Conservation (phyloP, 1,140 invertebrate species). For the Aphaenogaster floridana region DNA sequence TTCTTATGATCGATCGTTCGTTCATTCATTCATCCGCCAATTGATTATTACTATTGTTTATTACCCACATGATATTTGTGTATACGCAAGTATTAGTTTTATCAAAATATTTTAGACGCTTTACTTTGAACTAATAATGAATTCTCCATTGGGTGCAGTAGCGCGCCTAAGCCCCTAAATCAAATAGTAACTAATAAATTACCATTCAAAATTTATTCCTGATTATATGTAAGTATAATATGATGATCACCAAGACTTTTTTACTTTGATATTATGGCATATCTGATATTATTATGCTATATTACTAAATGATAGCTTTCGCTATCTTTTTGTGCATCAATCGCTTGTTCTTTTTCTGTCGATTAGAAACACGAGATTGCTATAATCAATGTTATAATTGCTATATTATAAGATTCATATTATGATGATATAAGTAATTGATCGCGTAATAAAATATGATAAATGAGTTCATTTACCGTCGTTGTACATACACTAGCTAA, state of each 20-base stretch:
- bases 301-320: not conserved
- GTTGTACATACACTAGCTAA: conserved; percentile 22
- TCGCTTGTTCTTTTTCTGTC: not conserved
- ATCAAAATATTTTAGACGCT: not conserved
- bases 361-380: not conserved
- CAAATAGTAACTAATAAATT: not conserved
- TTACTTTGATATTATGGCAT: too few relatives aligned
- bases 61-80: not conserved
- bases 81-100: not conserved
- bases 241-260: not conserved
- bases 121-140: not conserved
- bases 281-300: not conserved
- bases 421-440: not conserved
- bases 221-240: not conserved
- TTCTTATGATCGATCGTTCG: conserved; percentile 56
- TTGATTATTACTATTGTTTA: conserved; percentile 35
- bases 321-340: not conserved
- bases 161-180: not conserved
- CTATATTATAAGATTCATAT: not conserved
- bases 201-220: not conserved
- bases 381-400: not conserved
- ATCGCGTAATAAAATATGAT: not conserved
- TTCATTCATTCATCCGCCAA: conserved; percentile 50
- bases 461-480: not conserved
- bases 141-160: not conserved